Percentiles rank a stretch among this genome's conserved stretches.
These are phyloP conservation scores for Camptogramma bilineatum DNA, from an alignment of 2,888 invertebrate species.

Conservation along the genomic window DNA sequence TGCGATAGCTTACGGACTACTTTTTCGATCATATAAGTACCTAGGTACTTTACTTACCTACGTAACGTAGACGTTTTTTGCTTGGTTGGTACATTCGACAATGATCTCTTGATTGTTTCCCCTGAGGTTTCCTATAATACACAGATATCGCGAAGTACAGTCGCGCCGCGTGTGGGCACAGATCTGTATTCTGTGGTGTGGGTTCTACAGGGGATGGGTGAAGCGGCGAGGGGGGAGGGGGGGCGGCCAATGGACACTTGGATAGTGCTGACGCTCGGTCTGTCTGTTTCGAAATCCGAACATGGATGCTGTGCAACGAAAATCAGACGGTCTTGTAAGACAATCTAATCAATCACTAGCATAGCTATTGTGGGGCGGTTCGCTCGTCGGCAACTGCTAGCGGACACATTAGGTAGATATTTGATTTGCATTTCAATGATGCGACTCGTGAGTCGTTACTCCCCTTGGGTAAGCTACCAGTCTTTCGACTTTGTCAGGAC, in stretches of 20 bases:
- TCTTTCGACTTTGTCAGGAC: too few species aligned
- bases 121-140: conserved; percentile 4
- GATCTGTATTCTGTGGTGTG: too few species aligned
- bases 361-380: background rate
- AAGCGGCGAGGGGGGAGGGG: background rate
- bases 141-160: background rate
- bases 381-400: background rate
- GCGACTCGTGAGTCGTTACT: too few species aligned
- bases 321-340: background rate
- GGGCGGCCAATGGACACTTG: background rate
- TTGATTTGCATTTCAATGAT: too few species aligned
- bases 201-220: too few species aligned
- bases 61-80: too few species aligned
- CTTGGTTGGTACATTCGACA: background rate
- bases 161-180: background rate
- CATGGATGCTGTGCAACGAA: background rate
- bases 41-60: too few species aligned
- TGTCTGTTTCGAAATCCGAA: background rate
- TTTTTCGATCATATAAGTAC: background rate
- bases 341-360: background rate
- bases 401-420: too few species aligned
- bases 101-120: conserved; percentile 1
- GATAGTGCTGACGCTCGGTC: conserved; percentile 17
- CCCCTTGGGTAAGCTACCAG: too few species aligned
- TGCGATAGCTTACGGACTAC: background rate